A percentile compares a stretch with the other conserved stretches of the same genome.
Evolutionary conservation across 2,888 invertebrate species (phyloP).

Genomic region (Caenorhabditis sp.): DNA sequence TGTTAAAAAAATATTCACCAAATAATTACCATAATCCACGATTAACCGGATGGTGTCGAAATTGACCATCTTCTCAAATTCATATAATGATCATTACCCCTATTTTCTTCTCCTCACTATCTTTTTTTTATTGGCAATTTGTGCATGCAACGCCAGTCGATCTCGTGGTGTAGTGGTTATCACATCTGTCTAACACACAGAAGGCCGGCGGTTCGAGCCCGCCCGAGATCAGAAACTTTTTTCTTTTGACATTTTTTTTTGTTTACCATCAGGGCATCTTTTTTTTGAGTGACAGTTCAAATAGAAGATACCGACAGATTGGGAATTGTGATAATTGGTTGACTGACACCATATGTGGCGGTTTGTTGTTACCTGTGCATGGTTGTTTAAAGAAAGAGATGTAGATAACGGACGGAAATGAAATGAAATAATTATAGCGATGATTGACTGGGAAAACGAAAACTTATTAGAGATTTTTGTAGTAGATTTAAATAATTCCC

Average conservation of each 20-base stretch:
- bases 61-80: background rate
- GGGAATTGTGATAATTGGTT: background rate
- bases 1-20: background rate
- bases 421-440: background rate
- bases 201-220: constrained; percentile 69
- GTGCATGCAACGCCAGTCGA: too few species aligned
- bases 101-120: background rate
- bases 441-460: background rate
- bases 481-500: background rate
- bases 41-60: background rate
- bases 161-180: too few species aligned
- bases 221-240: constrained; percentile 60
- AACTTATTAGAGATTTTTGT: background rate
- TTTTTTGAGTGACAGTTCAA: background rate
- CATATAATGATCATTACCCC: background rate
- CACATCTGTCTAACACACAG: too few species aligned
- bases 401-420: background rate
- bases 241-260: background rate
- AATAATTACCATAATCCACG: background rate
- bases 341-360: background rate
- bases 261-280: background rate
- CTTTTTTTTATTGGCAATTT: too few species aligned
- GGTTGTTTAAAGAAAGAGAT: background rate
- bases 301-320: background rate
- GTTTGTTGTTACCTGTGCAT: background rate